These are phyloP conservation scores for Gnathochromis pfefferi DNA, from an alignment of 2,113 vertebrate genomes.

Conservation along the genomic window DNA sequence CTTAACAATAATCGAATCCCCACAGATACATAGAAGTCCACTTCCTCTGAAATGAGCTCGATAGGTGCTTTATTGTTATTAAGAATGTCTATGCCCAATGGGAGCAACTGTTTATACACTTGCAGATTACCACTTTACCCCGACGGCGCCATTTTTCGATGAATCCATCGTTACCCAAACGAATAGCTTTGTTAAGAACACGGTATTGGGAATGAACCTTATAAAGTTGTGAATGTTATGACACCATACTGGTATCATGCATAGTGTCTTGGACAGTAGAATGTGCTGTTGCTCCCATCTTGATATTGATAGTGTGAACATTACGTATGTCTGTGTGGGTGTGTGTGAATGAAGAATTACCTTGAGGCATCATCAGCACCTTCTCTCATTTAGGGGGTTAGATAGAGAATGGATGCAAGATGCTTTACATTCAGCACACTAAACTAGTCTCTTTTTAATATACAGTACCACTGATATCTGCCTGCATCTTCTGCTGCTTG, in stretches of 20 bases:
- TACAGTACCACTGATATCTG: constrained; percentile 60
- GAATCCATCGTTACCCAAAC: not conserved
- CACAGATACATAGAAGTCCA: constrained; percentile 15
- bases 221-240: constrained; percentile 57
- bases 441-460: constrained; percentile 64
- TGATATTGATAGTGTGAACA: constrained; percentile 49
- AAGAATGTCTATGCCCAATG: constrained; percentile 47
- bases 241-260: constrained; percentile 41
- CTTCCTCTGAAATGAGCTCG: constrained; percentile 28
- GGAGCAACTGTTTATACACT: constrained; percentile 43
- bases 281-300: constrained; percentile 58
- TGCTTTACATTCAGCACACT: constrained; percentile 60
- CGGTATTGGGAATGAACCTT: constrained; percentile 23
- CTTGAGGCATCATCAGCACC: constrained; percentile 44
- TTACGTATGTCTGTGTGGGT: constrained; percentile 45
- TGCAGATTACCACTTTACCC: constrained; percentile 11
- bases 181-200: constrained; percentile 18
- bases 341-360: constrained; percentile 41
- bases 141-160: not conserved
- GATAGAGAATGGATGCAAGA: constrained; percentile 49
- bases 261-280: constrained; percentile 55
- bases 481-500: constrained; percentile 70
- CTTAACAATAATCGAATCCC: constrained; percentile 6
- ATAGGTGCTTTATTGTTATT: constrained; percentile 52
- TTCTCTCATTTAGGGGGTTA: constrained; percentile 44